Conservation (phyloP, 2,113 vertebrate species). For the Pseudois nayaur region DNA sequence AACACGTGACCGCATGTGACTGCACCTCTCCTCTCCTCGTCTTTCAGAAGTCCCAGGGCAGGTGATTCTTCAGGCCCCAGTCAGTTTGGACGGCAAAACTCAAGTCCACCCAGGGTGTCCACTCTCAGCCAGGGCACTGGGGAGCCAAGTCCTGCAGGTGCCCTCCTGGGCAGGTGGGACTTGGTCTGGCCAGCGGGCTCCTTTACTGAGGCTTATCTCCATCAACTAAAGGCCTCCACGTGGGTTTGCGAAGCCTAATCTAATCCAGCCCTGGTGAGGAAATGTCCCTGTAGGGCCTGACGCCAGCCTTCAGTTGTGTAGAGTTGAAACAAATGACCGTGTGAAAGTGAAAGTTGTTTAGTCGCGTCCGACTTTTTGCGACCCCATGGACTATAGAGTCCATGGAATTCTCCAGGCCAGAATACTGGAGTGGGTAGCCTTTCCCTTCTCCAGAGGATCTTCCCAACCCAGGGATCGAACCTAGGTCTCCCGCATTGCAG, state of each 20-base stretch:
- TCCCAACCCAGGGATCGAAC: neutral
- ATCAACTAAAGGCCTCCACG: neutral
- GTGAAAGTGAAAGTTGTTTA: neutral
- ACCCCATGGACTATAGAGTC: neutral
- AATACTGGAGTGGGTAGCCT: neutral
- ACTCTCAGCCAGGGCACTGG: fast-evolving
- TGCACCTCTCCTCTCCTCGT: neutral
- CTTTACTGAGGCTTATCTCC: neutral
- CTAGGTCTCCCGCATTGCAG: neutral
- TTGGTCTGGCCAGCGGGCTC: neutral
- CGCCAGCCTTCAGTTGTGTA: neutral
- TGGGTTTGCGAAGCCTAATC: neutral
- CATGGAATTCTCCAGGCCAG: neutral
- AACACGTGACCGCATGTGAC: neutral
- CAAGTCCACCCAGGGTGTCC: neutral
- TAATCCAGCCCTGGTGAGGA: neutral
- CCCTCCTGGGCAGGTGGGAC: neutral
- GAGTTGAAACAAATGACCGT: neutral
- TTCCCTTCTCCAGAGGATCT: neutral
- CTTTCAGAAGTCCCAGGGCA: fast-evolving
- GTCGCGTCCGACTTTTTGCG: fast-evolving
- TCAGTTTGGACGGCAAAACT: neutral
- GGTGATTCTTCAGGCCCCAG: neutral
- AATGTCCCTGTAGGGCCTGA: neutral
- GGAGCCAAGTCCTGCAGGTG: neutral